A percentile compares a stretch with the other conserved stretches of the same genome.
Evolutionary conservation across 2,797 vertebrate genomes (phyloP).

Genomic region (Syncerus caffer): DNA sequence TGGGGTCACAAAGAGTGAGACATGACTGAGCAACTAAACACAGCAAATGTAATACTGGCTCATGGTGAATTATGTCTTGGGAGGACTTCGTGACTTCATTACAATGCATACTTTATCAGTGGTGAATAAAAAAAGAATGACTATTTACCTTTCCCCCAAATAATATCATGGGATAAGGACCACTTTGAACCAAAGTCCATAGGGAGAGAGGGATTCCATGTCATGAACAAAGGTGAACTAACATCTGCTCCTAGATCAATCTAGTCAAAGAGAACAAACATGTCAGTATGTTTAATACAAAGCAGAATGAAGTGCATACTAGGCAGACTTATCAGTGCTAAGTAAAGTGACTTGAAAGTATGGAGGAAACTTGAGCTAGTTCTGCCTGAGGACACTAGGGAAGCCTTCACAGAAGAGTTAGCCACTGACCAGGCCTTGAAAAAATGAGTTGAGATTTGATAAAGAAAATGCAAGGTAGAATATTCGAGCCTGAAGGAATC

Average conservation of each 20-base stretch:
- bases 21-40: no score
- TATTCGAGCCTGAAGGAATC: not conserved
- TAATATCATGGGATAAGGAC: not conserved
- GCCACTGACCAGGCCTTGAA: not conserved
- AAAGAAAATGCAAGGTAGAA: not conserved
- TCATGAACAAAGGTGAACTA: not conserved
- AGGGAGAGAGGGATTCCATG: not conserved
- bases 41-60: not conserved
- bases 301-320: not conserved
- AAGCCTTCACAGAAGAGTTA: not conserved
- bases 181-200: not conserved
- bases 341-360: not conserved
- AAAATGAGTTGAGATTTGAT: not conserved
- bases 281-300: not conserved
- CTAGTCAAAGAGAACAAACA: not conserved
- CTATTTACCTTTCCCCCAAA: not conserved
- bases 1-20: no score
- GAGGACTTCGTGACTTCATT: not conserved
- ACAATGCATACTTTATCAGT: not conserved
- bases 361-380: not conserved
- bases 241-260: not conserved
- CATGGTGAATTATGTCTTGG: not conserved
- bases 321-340: not conserved
- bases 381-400: not conserved
- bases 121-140: not conserved